Base-by-base conservation (phyloP, 2,888 invertebrate species). In the Eubasilissa splendida region DNA sequence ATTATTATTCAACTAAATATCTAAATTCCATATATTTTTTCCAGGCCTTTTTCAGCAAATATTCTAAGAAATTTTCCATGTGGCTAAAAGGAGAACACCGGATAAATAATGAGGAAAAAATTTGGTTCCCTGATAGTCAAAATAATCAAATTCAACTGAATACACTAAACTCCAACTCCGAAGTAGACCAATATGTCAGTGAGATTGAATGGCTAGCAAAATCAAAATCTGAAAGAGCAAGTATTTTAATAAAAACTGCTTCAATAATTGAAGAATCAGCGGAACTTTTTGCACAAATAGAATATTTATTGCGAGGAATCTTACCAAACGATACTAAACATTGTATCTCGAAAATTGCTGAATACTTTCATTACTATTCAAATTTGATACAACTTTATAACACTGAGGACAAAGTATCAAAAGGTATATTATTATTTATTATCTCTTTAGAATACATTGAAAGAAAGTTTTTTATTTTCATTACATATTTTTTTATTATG, bases 291-390 rank as follows among this genome's bases (percentile, higher is more conserved):
- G 87, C 87, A 75, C 89, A 91, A 79, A 84, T 91, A 80, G 91
- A 91, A 85, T 86, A 87, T 59, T 85, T 88, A 83, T 87, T 88
- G 83, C 87, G 88, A 84, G 89, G 90, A 9, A 88, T 89, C 81
- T 86, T 88, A n/a, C 85, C 87, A 71, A 86, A 88, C 53, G 90
- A 91, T 85, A 88, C 89, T 2, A 86, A 88, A 80, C 88, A 87
- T 83, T 87, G 88, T 85, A 83, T 90, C 59, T 87, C 88, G 4
- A 86, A 87, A 58, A 87, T 90, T 63, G 87, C 89, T 33, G 86
- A 91, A 74, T 90, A 89, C 85, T 87, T 92, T 81, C 88, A 88
- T 85, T 90, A 91, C 85, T 89, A 91, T 86, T 89, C 91, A 14
- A 88, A 89, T 80, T 90, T 89, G 88, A 88, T 90, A 10, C 87